Percentiles rank a stretch among this genome's conserved stretches.
These are phyloP conservation scores for Channallabes apus DNA, from an alignment of 2,797 vertebrate species.

Conservation along the genomic window DNA sequence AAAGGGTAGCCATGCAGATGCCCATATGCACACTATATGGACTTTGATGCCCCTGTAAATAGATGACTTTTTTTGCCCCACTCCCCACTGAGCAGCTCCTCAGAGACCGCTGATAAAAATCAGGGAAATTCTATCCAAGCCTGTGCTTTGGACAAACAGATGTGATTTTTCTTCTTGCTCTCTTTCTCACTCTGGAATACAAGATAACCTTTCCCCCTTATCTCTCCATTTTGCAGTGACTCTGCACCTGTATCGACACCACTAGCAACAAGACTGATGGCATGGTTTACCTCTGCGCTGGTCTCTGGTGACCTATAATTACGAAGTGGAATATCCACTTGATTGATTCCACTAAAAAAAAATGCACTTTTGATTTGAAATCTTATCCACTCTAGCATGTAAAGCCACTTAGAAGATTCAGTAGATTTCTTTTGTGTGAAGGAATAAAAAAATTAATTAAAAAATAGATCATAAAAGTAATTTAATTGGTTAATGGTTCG, in stretches of 20 bases:
- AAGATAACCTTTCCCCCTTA: conserved; percentile 74
- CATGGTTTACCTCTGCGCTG: conserved; percentile 34
- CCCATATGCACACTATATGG: conserved; percentile 45
- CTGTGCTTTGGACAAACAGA: conserved; percentile 78
- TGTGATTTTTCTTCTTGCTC: conserved; percentile 72
- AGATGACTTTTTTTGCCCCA: conserved; percentile 55
- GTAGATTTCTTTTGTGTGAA: background rate
- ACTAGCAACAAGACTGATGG: conserved; percentile 55
- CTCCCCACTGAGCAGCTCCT: conserved; percentile 55
- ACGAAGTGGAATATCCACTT: conserved; percentile 51
- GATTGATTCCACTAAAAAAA: conserved; percentile 51
- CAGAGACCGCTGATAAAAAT: conserved; percentile 73
- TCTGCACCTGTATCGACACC: conserved; percentile 73
- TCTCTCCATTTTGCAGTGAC: conserved; percentile 53
- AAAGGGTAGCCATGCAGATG: conserved; percentile 68
- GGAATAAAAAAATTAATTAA: no score
- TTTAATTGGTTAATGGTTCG: background rate
- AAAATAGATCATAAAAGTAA: background rate
- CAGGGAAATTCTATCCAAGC: conserved; percentile 79
- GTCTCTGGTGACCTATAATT: conserved; percentile 53
- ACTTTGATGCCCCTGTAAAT: conserved; percentile 52
- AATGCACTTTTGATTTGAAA: conserved; percentile 30
- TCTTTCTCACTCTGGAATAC: conserved; percentile 56
- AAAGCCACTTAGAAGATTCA: background rate
- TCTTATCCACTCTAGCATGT: conserved; percentile 24